Conservation (phyloP, 2,113 vertebrate species). For the Neolamprologus longior region DNA sequence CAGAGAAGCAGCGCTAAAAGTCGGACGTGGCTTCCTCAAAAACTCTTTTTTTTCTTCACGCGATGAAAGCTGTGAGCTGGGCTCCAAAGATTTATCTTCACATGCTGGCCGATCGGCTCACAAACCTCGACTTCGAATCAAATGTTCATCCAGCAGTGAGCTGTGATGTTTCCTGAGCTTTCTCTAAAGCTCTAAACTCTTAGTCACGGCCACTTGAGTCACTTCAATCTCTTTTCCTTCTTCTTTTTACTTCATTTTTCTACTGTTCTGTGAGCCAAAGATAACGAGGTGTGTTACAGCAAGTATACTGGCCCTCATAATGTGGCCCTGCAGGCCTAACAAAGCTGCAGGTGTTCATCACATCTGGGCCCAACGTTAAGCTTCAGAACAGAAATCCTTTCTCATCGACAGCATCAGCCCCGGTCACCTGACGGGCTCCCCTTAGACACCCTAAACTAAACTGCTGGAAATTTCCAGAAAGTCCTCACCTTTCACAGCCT, state of each 20-base stretch:
- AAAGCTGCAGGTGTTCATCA: not conserved
- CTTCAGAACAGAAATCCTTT: not conserved
- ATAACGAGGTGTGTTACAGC: not conserved
- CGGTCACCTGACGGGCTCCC: accelerated
- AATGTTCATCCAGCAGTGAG: not conserved
- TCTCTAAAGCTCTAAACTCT: not conserved
- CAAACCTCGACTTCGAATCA: accelerated
- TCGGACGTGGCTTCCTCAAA: accelerated
- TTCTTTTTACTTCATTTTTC: not conserved
- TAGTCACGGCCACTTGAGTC: not conserved
- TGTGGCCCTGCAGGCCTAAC: not conserved
- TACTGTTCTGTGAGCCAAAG: not conserved
- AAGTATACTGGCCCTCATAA: not conserved
- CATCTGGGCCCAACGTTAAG: not conserved
- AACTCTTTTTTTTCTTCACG: accelerated
- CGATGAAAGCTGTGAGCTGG: not conserved
- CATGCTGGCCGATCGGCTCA: too few relatives aligned
- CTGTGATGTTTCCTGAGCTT: accelerated
- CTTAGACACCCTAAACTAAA: not conserved
- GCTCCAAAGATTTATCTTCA: accelerated
- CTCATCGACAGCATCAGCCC: not conserved
- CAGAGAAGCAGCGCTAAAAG: not conserved
- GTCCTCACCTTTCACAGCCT: accelerated
- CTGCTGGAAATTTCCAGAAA: not conserved
- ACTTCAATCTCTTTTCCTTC: not conserved